Conservation (phyloP, 1,140 invertebrate species). For the Sarcophaga peregrina region DNA sequence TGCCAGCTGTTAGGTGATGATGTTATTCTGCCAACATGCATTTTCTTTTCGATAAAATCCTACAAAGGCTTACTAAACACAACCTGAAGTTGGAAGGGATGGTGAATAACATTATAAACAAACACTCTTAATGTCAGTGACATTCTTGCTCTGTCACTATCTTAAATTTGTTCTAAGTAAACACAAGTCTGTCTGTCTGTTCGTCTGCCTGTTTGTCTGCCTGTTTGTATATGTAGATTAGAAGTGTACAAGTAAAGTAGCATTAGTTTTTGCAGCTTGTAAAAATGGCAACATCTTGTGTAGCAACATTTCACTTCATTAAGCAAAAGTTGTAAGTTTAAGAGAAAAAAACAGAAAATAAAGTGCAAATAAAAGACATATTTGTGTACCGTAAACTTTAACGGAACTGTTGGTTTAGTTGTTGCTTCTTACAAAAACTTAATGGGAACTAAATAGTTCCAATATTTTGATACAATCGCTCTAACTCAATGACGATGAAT, state of each 20-base stretch:
- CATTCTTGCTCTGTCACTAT: no score
- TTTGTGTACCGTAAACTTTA: not conserved
- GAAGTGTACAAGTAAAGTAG: constrained; percentile 1
- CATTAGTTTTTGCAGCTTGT: not conserved
- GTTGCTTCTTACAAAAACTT: not conserved
- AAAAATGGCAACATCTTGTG: constrained; percentile 26
- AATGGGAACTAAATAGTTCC: no score
- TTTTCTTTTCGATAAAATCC: not conserved
- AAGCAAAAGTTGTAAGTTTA: constrained; percentile 21
- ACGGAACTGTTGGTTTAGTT: not conserved
- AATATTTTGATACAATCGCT: no score
- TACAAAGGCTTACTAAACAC: no score
- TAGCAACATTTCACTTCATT: constrained; percentile 27
- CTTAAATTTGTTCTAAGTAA: no score
- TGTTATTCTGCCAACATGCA: not conserved
- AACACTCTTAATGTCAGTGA: no score
- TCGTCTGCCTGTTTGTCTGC: not conserved
- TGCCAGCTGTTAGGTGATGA: not conserved
- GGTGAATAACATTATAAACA: no score
- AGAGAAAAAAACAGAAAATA: not conserved
- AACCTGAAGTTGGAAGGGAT: no score
- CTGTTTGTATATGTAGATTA: not conserved
- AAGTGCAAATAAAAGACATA: not conserved
- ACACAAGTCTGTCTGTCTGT: no score
- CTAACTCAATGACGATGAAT: no score